phyloP scores from a whole-genome alignment of 2,888 invertebrate species.

The Drosophila prolongata region DNA sequence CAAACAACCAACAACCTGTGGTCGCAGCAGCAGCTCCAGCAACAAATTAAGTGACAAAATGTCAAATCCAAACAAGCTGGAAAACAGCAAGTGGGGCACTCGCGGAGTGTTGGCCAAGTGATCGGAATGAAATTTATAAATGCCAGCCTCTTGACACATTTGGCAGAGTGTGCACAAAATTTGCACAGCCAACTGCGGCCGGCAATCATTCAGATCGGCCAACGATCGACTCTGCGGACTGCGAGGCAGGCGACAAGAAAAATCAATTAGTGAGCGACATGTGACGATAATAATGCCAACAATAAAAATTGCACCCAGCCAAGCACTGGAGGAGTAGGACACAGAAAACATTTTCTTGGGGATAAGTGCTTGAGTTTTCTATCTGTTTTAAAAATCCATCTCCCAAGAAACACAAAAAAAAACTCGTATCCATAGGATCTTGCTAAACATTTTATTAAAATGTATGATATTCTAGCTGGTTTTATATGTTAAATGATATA shows the following conservation, averaged over 20 bases:
- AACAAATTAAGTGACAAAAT: slow-evolving; percentile 81
- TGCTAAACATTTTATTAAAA: too few relatives aligned
- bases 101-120: slow-evolving; percentile 26
- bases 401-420: too few relatives aligned
- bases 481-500: too few relatives aligned
- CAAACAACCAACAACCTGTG: slow-evolving; percentile 33
- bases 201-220: slow-evolving; percentile 74
- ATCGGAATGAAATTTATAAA: slow-evolving; percentile 73
- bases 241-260: slow-evolving; percentile 84
- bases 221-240: slow-evolving; percentile 53
- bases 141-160: slow-evolving; percentile 77
- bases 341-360: background rate
- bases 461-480: too few relatives aligned
- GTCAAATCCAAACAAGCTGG: slow-evolving; percentile 69
- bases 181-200: slow-evolving; percentile 61
- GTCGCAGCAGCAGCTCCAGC: slow-evolving; percentile 52
- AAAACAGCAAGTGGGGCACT: slow-evolving; percentile 7
- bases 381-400: too few relatives aligned
- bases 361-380: too few relatives aligned
- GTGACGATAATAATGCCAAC: slow-evolving; percentile 84
- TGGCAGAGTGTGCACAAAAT: slow-evolving; percentile 76
- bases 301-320: slow-evolving; percentile 72
- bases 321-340: slow-evolving; percentile 28
- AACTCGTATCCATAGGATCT: too few relatives aligned
- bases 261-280: slow-evolving; percentile 85